Evolutionary conservation across 1,140 invertebrate species (phyloP), one percentile per base, ranked within the genome.

Genomic region (Zaprionus davidi): DNA sequence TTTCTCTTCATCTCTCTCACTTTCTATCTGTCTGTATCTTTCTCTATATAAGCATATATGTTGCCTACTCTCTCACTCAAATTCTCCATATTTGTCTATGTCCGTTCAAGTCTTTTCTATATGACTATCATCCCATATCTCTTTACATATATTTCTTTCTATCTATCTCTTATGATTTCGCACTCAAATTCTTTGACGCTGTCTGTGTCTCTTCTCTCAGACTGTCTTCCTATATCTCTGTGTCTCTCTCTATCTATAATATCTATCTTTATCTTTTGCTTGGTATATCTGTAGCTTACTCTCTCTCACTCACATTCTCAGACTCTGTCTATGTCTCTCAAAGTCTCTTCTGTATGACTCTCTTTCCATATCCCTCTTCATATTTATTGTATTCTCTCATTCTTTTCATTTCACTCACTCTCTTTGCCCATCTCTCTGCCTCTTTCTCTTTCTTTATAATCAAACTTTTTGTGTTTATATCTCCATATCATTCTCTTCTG

Each of bases 101-200:
- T 7, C 6, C 0, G 0, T 7, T 1, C 6, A 28, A 28, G 5
- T 0, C 0, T 0, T 1, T 28, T 28, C 26, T 28, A 0, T 0
- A 28, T 28, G 1, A 28, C 6, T 28, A 6, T 28, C 6, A 0
- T 28, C 6, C 5, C 28, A 9, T 31, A 9, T 31, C 0, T 31
- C 28, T 31, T 1, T 31, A 2, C 0, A 31, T 31, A 2, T 31
- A 0, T 1, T 0, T 38, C 36, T 41, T 12, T 5, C 38, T 41
- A 15, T 13, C 38, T 1, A 41, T 13, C 13, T 15, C 38, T 3
- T 38, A 0, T 38, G 36, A 1, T 38, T 38, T 38, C 13, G 4
- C 36, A 31, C 1, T 31, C 7, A 31, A 0, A 31, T 31, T 31
- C 7, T 31, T 9, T 0, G 28, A 31, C 28, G 1, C 28, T 31